phyloP scores from a whole-genome alignment of 2,888 invertebrate species.

The Micoletzkya japonica region DNA sequence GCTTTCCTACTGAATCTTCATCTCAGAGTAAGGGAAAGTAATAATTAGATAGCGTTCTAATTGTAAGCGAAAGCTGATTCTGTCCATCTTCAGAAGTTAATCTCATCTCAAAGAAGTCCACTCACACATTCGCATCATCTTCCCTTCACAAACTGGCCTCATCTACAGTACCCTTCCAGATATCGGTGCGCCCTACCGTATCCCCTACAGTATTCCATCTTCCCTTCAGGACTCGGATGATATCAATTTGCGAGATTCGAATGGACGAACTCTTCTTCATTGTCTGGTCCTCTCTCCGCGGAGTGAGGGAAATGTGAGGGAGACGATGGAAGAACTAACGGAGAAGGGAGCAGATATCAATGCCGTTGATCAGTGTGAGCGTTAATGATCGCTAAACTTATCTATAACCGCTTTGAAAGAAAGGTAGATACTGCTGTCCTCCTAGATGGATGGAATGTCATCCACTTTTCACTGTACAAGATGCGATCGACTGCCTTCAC shows the following conservation, averaged over 20 bases:
- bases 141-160: neutral
- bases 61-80: too few species aligned
- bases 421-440: neutral
- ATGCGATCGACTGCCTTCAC: slow-evolving; percentile 8
- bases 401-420: neutral
- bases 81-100: too few species aligned
- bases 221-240: neutral
- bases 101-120: too few species aligned
- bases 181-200: neutral
- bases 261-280: neutral
- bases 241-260: neutral
- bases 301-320: neutral
- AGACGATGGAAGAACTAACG: neutral
- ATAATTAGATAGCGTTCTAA: too few species aligned
- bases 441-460: slow-evolving; percentile 11
- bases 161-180: neutral
- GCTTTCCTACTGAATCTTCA: too few species aligned
- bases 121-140: too few species aligned
- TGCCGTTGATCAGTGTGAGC: slow-evolving; percentile 10
- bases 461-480: slow-evolving; percentile 13
- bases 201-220: neutral
- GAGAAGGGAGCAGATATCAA: slow-evolving; percentile 1
- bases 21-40: too few species aligned
- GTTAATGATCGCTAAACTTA: neutral
- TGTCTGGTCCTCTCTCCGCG: neutral